Percentiles rank a stretch among this genome's conserved stretches.
Evolutionary conservation across 2,888 invertebrate species (phyloP).

Genomic region (Amiota minor): DNA sequence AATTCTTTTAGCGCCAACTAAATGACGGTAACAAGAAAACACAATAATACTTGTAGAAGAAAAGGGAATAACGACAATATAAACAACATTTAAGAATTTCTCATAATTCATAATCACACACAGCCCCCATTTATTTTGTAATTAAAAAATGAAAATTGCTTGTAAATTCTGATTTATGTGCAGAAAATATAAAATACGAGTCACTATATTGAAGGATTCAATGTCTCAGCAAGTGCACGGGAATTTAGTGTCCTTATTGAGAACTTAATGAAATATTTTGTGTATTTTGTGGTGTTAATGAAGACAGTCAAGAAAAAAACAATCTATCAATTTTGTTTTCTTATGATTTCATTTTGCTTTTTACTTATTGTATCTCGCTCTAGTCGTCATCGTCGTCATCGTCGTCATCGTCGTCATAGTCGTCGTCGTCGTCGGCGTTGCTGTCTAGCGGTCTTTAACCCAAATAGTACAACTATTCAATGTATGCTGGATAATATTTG

Average conservation of each 20-base stretch:
- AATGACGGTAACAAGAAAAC: not conserved
- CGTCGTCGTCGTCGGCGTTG: not conserved
- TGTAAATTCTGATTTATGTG: conserved; percentile 55
- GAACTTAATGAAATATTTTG: conserved; percentile 4
- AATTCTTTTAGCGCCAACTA: not conserved
- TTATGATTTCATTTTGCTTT: not conserved
- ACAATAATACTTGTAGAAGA: not conserved
- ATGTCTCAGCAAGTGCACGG: not conserved
- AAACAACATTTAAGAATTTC: not conserved
- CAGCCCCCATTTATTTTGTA: conserved; percentile 58
- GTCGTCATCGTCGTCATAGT: not conserved
- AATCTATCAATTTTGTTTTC: conserved; percentile 25
- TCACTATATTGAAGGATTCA: not conserved
- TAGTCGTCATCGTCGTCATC: too few species aligned
- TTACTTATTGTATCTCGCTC: not conserved
- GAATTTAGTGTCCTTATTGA: not conserved
- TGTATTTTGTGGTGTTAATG: not conserved
- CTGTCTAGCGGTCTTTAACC: not conserved
- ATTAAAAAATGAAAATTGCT: conserved; percentile 55
- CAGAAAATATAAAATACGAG: too few species aligned
- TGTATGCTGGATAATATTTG: not conserved
- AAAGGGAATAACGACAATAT: not conserved
- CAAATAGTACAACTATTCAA: not conserved
- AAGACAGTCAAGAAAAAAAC: too few species aligned
- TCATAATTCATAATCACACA: not conserved